phyloP scores from a whole-genome alignment of 2,888 invertebrate species.

The Salticus scenicus region DNA sequence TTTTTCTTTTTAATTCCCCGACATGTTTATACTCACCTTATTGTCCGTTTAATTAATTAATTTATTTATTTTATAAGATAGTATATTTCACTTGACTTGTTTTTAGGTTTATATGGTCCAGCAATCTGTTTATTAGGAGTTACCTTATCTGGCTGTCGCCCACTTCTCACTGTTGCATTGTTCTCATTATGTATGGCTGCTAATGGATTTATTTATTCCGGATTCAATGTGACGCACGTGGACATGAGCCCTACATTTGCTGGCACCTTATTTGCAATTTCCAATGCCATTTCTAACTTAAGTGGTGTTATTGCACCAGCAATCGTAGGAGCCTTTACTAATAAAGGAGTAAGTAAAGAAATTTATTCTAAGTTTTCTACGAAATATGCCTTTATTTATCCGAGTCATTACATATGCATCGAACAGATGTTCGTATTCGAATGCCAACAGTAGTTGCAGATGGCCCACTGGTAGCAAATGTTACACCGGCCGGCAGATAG shows the following conservation, averaged over 20 bases:
- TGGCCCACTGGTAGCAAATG: too few species aligned
- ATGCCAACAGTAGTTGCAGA: too few species aligned
- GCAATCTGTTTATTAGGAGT: conserved; percentile 83
- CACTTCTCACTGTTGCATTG: conserved; percentile 84
- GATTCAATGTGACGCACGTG: conserved; percentile 81
- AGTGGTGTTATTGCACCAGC: conserved; percentile 39
- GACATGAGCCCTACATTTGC: conserved; percentile 86
- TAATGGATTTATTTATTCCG: conserved; percentile 85
- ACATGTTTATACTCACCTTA: too few species aligned
- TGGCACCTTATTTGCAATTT: conserved; percentile 42
- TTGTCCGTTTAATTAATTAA: too few species aligned
- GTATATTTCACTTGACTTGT: too few species aligned
- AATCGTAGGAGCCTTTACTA: conserved; percentile 36
- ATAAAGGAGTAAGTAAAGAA: conserved; percentile 28
- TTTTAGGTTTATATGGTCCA: conserved; percentile 82
- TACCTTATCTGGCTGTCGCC: conserved; percentile 85
- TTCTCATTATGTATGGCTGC: conserved; percentile 85
- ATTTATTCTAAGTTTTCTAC: too few species aligned
- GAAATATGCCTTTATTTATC: too few species aligned
- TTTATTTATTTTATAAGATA: too few species aligned
- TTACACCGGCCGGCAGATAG: too few species aligned
- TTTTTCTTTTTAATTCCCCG: too few species aligned
- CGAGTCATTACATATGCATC: too few species aligned
- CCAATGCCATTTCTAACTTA: conserved; percentile 39
- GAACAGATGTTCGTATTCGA: too few species aligned